These are phyloP conservation scores for Nephrocerus scutellatus DNA, from an alignment of 2,888 invertebrate species.

Conservation along the genomic window DNA sequence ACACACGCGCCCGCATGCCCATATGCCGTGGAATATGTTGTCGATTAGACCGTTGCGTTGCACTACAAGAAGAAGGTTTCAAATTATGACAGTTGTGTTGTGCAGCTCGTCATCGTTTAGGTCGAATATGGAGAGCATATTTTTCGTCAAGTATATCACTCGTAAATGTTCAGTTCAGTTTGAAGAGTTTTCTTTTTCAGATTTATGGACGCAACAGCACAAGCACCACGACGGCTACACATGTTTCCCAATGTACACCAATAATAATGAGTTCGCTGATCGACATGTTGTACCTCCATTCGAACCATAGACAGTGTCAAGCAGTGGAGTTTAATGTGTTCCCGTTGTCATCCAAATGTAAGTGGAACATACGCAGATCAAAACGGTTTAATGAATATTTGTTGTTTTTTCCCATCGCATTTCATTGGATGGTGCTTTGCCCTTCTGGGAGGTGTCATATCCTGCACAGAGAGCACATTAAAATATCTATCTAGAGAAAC, in stretches of 20 bases:
- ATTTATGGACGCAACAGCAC: slow-evolving; percentile 21
- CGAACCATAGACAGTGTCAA: slow-evolving; percentile 16
- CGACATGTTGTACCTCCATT: slow-evolving; percentile 10
- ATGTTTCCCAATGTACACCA: slow-evolving; percentile 2
- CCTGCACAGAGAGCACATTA: slow-evolving; percentile 6
- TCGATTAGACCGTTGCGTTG: slow-evolving; percentile 14
- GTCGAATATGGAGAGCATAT: no score
- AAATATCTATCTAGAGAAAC: slow-evolving; percentile 12
- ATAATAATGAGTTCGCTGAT: no score
- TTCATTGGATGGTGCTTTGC: slow-evolving; percentile 1
- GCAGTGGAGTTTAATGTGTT: slow-evolving; percentile 17
- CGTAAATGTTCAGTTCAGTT: no score
- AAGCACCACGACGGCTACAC: background rate
- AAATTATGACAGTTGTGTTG: no score
- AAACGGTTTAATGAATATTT: no score
- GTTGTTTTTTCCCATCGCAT: background rate
- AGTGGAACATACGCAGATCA: no score
- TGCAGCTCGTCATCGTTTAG: no score
- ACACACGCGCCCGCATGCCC: no score
- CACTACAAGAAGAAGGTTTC: no score
- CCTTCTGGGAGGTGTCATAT: slow-evolving; percentile 14
- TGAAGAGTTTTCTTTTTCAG: slow-evolving; percentile 22
- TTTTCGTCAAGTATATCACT: slow-evolving; percentile 21
- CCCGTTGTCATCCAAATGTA: no score
- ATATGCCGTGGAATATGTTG: slow-evolving; percentile 19